Base-by-base conservation (phyloP, 2,113 vertebrate genomes). In the Paracanthobrama guichenoti region DNA sequence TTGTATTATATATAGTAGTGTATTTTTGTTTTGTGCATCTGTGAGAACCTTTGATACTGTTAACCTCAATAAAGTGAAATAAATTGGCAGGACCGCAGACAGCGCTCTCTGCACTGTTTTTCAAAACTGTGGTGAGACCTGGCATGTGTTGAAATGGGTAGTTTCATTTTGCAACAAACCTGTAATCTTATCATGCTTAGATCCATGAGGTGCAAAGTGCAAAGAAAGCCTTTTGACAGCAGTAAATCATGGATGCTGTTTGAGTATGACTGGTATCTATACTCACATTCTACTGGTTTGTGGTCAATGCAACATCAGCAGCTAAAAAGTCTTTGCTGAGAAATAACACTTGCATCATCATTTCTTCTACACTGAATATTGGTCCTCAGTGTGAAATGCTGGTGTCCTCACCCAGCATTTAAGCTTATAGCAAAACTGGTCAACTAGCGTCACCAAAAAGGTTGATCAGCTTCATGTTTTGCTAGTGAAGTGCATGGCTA, bases 61-160 rank as follows among this genome's bases (percentile, higher is more conserved):
- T 79, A 62, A 79, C 75, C 75, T 59, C 53, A 78, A 44, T 59
- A 78, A 78, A 78, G 22, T 59, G 35, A 60, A 78, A 39, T 78
- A 42, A 42, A 60, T 35, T 78, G 75, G 12, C 55, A 60, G 53
- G 22, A 78, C 53, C 75, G 12, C 75, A 78, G 31, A 35, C 75
- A 14, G 6, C 39, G 16, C 75, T n/a, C 53, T 59, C 3, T 59
- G 31, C 53, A 78, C 3, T 8, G 5, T 46, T 73, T 73, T 73
- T 46, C 6, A 6, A 73, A 73, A 73, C 69, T 73, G 66, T 69
- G 35, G 66, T 39, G 1, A 69, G 35, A 69, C 9, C 31, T 69
- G 10, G 66, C 10, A 69, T 42, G 35, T 42, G 4, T 12, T 66
- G 4, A 66, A 66, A 66, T 31, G 26, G 13, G 5, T 46, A 73